Base-by-base conservation (phyloP, 2,888 invertebrate species). In the Brachyptera risi region DNA sequence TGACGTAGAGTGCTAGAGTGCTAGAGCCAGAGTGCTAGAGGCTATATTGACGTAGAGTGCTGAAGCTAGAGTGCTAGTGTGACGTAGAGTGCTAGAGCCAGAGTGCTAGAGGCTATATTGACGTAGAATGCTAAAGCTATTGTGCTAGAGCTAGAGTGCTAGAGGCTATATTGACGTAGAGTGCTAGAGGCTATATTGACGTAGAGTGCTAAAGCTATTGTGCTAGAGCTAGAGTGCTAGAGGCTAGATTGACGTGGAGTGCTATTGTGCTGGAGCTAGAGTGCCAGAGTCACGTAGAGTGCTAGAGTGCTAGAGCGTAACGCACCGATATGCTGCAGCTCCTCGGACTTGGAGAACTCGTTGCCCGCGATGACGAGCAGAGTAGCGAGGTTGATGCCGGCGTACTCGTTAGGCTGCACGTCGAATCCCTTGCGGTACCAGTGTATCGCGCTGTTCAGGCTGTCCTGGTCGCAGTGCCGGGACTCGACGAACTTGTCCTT, bases 391-490 rank as follows among this genome's bases (percentile, higher is more conserved):
- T 99, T 99, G 65, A 99, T 97, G 60, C 98, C 99, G 24, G 98
- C 97, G 78, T 98, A 99, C 79, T 98, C 98, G 75, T 98, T 96
- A 1, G 97, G 98, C 74, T 98, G 97, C 50, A 96, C 90, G 76
- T 97, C 95, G 74, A 99, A 99, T 54, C 96, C 96, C 76, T 94
- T 92, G 68, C 96, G 83, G 74, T 97, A 97, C 99, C 98, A 98
- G 74, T 90, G 86, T 69, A 98, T 98, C 57, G 99, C 98, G 77
- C 90, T 87, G 58, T 88, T 85, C 68, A 98, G 80, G 72, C 94
- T 93, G 51, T 90, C 88, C 68, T 84, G 83, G 73, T 99, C 97
- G 1, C 83, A 83, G 73, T 96, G 96, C 67, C 90, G 87, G 44
- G 96, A 96, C 79, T 98, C 97, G 11, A 97, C 94, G 78, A 98